Evolutionary conservation across 2,113 vertebrate species (phyloP).

Genomic region (Triplophysa siluroides): DNA sequence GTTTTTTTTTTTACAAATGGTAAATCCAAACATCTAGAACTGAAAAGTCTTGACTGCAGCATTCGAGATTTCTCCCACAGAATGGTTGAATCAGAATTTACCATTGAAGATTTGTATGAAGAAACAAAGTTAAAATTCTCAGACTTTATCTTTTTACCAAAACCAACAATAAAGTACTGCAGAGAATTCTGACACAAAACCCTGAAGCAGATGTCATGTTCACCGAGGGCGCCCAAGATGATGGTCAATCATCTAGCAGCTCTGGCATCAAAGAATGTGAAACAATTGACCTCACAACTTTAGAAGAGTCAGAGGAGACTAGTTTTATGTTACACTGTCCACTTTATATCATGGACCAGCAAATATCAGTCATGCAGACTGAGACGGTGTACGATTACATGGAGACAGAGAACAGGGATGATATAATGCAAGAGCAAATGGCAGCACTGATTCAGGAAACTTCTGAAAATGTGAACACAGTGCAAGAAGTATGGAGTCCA

Average conservation of each 20-base stretch:
- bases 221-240: background rate
- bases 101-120: conserved; percentile 34
- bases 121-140: background rate
- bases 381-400: background rate
- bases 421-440: too few species aligned
- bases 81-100: conserved; percentile 4
- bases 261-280: background rate
- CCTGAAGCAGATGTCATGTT: conserved; percentile 3
- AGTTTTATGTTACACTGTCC: background rate
- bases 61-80: conserved; percentile 33
- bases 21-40: background rate
- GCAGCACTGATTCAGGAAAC: too few species aligned
- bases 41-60: conserved; percentile 2
- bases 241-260: background rate
- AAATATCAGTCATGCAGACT: background rate
- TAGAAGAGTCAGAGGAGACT: background rate
- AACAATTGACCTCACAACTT: background rate
- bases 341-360: background rate
- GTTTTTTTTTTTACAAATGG: conserved; percentile 33
- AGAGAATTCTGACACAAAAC: background rate
- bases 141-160: conserved; percentile 38
- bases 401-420: background rate
- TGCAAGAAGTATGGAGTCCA: background rate
- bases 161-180: background rate
- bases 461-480: too few species aligned